Conservation (phyloP, 2,888 invertebrate genomes). For the Lamellibrachia satsuma region DNA sequence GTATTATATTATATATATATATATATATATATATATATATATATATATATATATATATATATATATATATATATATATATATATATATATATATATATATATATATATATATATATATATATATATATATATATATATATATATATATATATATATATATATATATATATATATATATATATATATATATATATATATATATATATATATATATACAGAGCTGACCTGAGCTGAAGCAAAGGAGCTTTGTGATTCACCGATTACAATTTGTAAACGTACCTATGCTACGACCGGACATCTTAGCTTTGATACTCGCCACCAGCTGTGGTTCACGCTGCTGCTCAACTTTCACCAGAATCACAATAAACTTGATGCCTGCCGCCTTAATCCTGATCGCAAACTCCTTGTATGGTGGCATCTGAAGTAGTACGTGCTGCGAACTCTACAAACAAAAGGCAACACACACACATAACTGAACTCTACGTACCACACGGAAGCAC, state of each 20-base stretch:
- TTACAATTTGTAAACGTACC: background rate
- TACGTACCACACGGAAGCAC: background rate
- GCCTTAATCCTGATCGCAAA: background rate
- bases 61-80: too few relatives aligned
- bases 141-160: too few relatives aligned
- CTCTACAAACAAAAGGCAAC: background rate
- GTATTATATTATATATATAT: too few relatives aligned
- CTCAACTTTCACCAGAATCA: background rate
- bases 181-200: too few relatives aligned
- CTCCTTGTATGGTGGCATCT: background rate
- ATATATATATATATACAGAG: too few relatives aligned
- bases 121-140: too few relatives aligned
- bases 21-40: too few relatives aligned
- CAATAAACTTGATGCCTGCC: background rate
- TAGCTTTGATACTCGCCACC: background rate
- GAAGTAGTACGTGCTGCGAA: background rate
- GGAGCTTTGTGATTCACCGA: background rate
- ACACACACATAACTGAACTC: background rate
- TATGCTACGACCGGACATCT: background rate
- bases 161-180: too few relatives aligned
- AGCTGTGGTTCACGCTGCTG: background rate
- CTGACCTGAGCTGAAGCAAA: too few relatives aligned
- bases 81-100: too few relatives aligned
- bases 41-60: too few relatives aligned
- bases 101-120: too few relatives aligned